These are phyloP conservation scores for Andrena haemorrhoa DNA, from an alignment of 2,888 invertebrate genomes.

Conservation along the genomic window DNA sequence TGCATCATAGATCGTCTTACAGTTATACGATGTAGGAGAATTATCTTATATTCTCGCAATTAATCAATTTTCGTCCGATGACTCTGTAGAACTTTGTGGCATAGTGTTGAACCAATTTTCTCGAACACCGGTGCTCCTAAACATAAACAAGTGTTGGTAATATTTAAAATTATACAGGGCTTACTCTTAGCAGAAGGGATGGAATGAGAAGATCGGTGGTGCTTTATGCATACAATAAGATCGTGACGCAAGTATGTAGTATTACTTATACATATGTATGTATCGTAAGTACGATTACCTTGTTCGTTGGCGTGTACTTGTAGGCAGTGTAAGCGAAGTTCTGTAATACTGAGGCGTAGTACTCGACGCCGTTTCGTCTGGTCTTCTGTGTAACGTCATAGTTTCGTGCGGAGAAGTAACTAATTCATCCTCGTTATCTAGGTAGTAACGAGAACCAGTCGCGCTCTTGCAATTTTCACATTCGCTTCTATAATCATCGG, in stretches of 20 bases:
- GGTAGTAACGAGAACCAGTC: conserved; percentile 89
- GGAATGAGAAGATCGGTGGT: too few species aligned
- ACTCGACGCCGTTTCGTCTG: conserved; percentile 84
- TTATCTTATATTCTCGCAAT: conserved; percentile 39
- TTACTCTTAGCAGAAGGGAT: too few species aligned
- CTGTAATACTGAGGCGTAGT: conserved; percentile 87
- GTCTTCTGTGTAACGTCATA: conserved; percentile 89
- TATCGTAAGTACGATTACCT: conserved; percentile 81
- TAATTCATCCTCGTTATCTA: conserved; percentile 87
- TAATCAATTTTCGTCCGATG: conserved; percentile 84
- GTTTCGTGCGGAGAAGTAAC: conserved; percentile 87
- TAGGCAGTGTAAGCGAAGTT: conserved; percentile 88
- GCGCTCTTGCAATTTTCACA: conserved; percentile 94
- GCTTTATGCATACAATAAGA: too few species aligned
- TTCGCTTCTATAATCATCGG: conserved; percentile 92
- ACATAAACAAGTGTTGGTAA: conserved; percentile 41
- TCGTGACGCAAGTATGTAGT: too few species aligned
- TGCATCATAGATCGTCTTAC: conserved; percentile 37
- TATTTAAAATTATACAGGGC: too few species aligned
- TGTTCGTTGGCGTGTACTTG: conserved; percentile 86
- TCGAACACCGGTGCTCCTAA: conserved; percentile 84
- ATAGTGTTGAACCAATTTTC: conserved; percentile 87
- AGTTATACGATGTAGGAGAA: conserved; percentile 28
- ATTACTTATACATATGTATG: too few species aligned
- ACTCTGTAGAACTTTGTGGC: conserved; percentile 86